These are phyloP conservation scores for Fratercula arctica DNA, from an alignment of 2,797 vertebrate genomes.

Conservation along the genomic window DNA sequence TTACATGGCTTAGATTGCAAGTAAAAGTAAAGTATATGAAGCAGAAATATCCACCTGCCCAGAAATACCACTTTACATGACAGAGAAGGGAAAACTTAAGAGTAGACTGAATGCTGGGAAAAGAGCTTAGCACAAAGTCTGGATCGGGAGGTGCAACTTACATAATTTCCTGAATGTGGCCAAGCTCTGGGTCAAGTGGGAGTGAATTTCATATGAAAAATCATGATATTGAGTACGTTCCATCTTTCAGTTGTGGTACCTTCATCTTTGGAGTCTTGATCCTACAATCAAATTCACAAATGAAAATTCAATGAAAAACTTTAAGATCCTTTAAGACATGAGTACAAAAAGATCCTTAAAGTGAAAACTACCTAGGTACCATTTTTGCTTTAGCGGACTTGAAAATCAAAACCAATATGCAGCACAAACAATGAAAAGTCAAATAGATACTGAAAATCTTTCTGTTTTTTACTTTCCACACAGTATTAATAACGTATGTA, in stretches of 20 bases:
- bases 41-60: slow-evolving; percentile 23
- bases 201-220: background rate
- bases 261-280: background rate
- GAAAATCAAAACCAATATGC: background rate
- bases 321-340: no score
- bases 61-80: slow-evolving; percentile 44
- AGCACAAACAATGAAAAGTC: background rate
- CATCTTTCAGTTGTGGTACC: background rate
- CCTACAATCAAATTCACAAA: background rate
- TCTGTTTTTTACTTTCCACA: background rate
- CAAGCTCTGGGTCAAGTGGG: background rate
- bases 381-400: background rate
- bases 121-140: slow-evolving; percentile 34
- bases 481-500: slow-evolving; percentile 1
- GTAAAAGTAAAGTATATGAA: background rate
- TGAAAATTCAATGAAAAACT: background rate
- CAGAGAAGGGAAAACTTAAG: slow-evolving; percentile 7
- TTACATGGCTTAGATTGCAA: slow-evolving; percentile 20
- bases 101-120: slow-evolving; percentile 24
- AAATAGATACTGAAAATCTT: background rate
- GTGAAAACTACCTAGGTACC: background rate
- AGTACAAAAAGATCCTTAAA: background rate
- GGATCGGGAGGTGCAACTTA: background rate
- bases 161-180: background rate
- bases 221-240: background rate